Conservation (phyloP, 1,140 invertebrate genomes). For the Patella vulgata region DNA sequence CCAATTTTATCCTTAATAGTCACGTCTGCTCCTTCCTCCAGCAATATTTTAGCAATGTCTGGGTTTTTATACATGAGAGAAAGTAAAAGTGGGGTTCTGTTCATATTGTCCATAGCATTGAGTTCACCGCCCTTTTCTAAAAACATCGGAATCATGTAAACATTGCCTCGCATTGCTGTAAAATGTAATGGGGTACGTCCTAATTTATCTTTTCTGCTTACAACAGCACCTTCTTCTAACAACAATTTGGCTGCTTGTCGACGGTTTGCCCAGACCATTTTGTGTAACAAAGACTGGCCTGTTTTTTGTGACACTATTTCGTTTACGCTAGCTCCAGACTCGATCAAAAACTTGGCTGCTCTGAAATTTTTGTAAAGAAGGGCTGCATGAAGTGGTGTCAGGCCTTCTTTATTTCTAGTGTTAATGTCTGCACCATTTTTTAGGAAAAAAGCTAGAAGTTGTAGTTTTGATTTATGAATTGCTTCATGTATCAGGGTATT, state of each 20-base stretch:
- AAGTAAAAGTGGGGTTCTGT: constrained; percentile 40
- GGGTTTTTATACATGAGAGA: constrained; percentile 47
- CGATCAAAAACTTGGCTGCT: constrained; percentile 34
- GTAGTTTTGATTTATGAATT: constrained; percentile 39
- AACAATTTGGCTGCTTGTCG: constrained; percentile 42
- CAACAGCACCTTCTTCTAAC: constrained; percentile 44
- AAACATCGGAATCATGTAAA: constrained; percentile 39
- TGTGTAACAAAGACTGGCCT: constrained; percentile 49
- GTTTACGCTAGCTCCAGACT: constrained; percentile 49
- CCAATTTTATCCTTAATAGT: constrained; percentile 38
- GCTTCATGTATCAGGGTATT: constrained; percentile 46
- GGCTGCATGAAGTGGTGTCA: constrained; percentile 36
- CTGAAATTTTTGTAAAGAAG: constrained; percentile 18
- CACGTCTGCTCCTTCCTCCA: constrained; percentile 43
- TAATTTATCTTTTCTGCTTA: constrained; percentile 37
- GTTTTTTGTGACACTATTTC: constrained; percentile 37
- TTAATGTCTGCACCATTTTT: constrained; percentile 43
- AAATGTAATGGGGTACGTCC: constrained; percentile 49
- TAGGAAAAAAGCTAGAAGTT: constrained; percentile 33
- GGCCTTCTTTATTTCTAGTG: constrained; percentile 44
- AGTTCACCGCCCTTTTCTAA: constrained; percentile 43
- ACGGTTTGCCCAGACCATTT: constrained; percentile 45
- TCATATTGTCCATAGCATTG: constrained; percentile 39
- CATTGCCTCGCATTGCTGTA: constrained; percentile 36
- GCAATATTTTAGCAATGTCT: constrained; percentile 45